These are phyloP conservation scores for Malthinus flaveolus DNA, from an alignment of 2,888 invertebrate genomes.

Conservation along the genomic window DNA sequence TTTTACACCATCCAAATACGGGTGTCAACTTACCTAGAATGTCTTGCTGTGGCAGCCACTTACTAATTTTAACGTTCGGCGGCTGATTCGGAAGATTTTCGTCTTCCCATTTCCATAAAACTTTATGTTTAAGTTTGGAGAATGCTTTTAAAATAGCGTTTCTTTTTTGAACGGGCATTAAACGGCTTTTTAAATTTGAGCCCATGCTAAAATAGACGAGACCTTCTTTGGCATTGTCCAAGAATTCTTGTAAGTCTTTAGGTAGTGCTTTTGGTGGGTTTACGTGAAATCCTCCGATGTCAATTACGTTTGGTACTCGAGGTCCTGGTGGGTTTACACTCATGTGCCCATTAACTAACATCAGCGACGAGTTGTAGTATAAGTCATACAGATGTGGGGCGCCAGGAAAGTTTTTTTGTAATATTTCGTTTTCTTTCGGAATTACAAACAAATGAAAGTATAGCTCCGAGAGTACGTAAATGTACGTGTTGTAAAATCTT, in stretches of 20 bases:
- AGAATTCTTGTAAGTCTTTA: conserved; percentile 55
- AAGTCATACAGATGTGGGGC: conserved; percentile 36
- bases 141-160: conserved; percentile 62
- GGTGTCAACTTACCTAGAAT: conserved; percentile 41
- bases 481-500: conserved; percentile 58
- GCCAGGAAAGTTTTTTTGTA: conserved; percentile 39
- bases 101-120: conserved; percentile 73
- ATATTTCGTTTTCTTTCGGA: conserved; percentile 31
- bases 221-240: conserved; percentile 60
- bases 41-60: conserved; percentile 46
- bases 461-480: conserved; percentile 26
- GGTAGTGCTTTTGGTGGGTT: conserved; percentile 41
- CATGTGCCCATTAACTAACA: conserved; percentile 52
- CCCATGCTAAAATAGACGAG: conserved; percentile 65
- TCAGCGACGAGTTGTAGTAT: conserved; percentile 40
- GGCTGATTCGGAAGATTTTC: conserved; percentile 43
- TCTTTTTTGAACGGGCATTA: conserved; percentile 58
- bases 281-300: conserved; percentile 61
- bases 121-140: conserved; percentile 62
- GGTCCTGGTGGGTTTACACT: conserved; percentile 58
- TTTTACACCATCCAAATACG: too few species aligned
- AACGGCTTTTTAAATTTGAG: conserved; percentile 60
- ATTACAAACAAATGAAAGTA: conserved; percentile 27
- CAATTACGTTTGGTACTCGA: conserved; percentile 59
- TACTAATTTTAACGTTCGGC: conserved; percentile 23